Evolutionary conservation across 2,888 invertebrate genomes (phyloP).

Genomic region (Microctonus hyperodae): DNA sequence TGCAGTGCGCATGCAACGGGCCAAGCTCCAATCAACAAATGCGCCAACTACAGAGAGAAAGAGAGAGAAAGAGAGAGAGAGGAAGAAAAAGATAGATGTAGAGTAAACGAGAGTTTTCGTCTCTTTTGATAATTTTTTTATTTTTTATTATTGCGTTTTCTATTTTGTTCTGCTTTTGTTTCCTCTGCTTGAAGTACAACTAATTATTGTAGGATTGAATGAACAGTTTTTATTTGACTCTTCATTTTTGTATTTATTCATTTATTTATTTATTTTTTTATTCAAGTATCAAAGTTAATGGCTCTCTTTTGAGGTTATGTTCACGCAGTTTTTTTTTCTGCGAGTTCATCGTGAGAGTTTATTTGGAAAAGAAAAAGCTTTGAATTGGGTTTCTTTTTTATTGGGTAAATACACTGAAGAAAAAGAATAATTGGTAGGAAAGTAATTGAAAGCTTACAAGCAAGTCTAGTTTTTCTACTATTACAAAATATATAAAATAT

Average conservation of each 20-base stretch:
- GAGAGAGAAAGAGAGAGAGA: neutral
- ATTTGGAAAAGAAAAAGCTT: neutral
- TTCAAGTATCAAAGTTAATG: neutral
- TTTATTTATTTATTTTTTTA: too few species aligned
- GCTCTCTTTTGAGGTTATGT: neutral
- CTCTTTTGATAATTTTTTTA: neutral
- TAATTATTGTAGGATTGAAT: neutral
- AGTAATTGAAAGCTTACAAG: neutral
- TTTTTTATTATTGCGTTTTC: conserved; percentile 10
- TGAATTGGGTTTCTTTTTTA: neutral
- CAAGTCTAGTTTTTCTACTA: neutral
- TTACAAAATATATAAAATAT: neutral
- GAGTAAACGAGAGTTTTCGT: conserved; percentile 4
- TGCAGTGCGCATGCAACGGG: conserved; percentile 57
- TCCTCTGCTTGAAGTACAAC: neutral
- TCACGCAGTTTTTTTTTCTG: neutral
- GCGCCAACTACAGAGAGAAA: conserved; percentile 36
- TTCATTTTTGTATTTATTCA: too few species aligned
- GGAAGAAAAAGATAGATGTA: neutral
- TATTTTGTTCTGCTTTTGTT: too few species aligned
- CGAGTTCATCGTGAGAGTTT: neutral
- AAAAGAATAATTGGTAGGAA: neutral
- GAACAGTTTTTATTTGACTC: neutral
- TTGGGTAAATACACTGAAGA: neutral
- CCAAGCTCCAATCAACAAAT: conserved; percentile 53